Conservation (phyloP, 2,888 invertebrate species). For the Bimastos eiseni region DNA sequence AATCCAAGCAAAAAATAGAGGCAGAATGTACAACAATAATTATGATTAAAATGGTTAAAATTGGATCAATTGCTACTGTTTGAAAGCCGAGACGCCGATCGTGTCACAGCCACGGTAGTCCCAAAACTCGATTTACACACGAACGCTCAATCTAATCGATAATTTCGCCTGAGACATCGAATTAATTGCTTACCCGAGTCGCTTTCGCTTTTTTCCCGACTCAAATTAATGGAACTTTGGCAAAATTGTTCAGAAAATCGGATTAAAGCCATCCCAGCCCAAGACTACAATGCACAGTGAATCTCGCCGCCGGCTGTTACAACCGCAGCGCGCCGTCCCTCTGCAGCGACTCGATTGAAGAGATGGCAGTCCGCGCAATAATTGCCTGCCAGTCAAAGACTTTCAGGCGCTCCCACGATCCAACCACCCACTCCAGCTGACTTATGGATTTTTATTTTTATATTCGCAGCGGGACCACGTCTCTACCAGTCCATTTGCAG, state of each 20-base stretch:
- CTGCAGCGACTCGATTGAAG: neutral
- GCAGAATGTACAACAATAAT: neutral
- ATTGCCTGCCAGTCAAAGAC: constrained; percentile 2
- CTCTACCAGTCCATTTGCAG: too few relatives aligned
- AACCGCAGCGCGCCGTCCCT: neutral
- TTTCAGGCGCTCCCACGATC: neutral
- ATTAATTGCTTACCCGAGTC: neutral
- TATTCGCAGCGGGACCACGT: neutral
- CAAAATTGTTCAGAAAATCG: neutral
- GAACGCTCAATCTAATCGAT: neutral
- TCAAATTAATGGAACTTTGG: neutral
- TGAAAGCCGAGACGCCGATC: neutral
- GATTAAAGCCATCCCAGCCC: neutral
- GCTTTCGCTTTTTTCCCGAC: neutral
- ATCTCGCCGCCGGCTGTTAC: neutral
- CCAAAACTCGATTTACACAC: neutral
- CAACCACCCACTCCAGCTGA: neutral
- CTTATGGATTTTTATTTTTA: neutral
- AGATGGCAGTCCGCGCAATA: neutral
- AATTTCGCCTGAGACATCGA: neutral
- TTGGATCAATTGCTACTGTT: neutral
- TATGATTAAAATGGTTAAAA: neutral
- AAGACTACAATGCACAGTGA: neutral
- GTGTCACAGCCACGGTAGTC: neutral
- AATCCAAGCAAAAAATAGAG: neutral